Percentiles rank a stretch among this genome's conserved stretches.
Evolutionary conservation across 1,140 invertebrate genomes (phyloP).

Genomic region (Heliconius eleuchia): DNA sequence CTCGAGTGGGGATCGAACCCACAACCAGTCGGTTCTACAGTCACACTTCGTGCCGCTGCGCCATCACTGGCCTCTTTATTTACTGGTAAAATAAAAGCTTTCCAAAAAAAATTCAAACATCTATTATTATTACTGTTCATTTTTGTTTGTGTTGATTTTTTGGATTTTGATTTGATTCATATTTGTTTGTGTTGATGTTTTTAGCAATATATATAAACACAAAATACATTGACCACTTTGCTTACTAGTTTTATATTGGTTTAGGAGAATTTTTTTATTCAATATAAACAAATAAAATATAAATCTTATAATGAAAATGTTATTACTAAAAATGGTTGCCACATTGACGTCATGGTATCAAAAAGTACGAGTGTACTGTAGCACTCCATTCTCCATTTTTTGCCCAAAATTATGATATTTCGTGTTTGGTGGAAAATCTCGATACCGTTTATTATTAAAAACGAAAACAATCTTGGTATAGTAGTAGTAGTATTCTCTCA

Average conservation of each 20-base stretch:
- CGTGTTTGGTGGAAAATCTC: background rate
- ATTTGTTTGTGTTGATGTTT: background rate
- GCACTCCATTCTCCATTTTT: background rate
- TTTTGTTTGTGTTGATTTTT: background rate
- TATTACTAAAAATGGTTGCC: background rate
- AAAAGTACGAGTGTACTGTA: too few relatives aligned
- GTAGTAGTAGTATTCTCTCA: too few relatives aligned
- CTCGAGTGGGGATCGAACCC: too few relatives aligned
- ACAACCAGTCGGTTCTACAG: too few relatives aligned
- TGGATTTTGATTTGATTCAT: background rate
- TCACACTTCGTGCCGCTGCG: too few relatives aligned
- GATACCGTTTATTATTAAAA: background rate
- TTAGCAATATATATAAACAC: background rate
- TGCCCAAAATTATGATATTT: background rate
- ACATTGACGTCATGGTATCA: too few relatives aligned
- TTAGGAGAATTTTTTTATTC: background rate
- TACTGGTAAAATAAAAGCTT: background rate
- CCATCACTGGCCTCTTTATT: background rate
- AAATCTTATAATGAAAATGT: background rate
- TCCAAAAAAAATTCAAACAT: background rate
- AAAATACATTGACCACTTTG: background rate
- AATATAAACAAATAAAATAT: background rate
- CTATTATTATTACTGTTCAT: background rate
- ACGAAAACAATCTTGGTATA: background rate
- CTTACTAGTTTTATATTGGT: background rate